Base-by-base conservation (phyloP, 2,113 vertebrate genomes). In the Hyla sarda region DNA sequence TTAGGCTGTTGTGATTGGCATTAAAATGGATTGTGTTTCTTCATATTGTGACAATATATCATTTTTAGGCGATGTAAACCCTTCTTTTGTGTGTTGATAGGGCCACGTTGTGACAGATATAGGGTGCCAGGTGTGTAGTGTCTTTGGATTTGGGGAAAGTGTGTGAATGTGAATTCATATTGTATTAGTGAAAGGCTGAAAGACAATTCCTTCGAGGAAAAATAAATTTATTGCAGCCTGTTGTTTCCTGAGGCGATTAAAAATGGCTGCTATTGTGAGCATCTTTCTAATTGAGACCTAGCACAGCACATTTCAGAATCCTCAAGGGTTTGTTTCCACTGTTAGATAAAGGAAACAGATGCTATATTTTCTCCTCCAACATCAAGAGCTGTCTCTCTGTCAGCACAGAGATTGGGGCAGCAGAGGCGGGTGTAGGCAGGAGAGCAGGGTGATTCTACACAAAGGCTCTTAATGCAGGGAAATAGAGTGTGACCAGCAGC, bases 271-370 rank as follows among this genome's bases (percentile, higher is more conserved):
- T 52, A 56, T 85, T 77, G 41, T 69, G 62, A 79, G 76, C 13
- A 21, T 71, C 75, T 0, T 25, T 72, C 65, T 86, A 86, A 80
- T 80, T 80, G 76, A 73, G 45, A 81, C 62, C 50, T 45, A 71
- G 30, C 69, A 30, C 65, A 41, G 50, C 78, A 54, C 14, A 58
- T 86, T 76, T 73, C 56, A 60, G 17, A 52, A 79, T 72, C 52
- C 83, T 62, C 72, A 52, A 65, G 75, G n/a, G 47, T 79, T 79
- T 75, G 54, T 71, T 69, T 79, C 52, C 69, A 73, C 45, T 37
- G 34, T 58, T 72, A 48, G 65, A 73, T 81, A 81, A 60, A 86
- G 76, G 52, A 86, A 86, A 60, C 65, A 86, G 84, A 86, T 60
- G 60, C 75, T 74, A 72, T 86, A 73, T 80, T 79, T 54, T 58